Evolutionary conservation across 2,113 vertebrate species (phyloP), one percentile per base, ranked within the genome.

Genomic region (Grammomys surdaster): DNA sequence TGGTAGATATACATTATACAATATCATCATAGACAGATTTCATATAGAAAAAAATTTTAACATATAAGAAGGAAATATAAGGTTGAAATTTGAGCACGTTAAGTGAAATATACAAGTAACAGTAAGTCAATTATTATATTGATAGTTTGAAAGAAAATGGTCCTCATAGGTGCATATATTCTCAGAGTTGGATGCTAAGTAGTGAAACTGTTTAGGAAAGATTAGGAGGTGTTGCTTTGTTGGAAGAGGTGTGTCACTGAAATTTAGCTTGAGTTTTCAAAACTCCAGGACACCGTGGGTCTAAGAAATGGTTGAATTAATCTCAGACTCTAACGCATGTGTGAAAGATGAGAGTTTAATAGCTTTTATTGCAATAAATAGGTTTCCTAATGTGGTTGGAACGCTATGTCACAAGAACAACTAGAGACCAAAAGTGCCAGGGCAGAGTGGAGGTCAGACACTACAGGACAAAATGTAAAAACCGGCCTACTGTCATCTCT

Each of bases 21-120:
- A 5, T 31, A 24, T 13, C 85, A 89, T 67, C 56, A 88, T 46
- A 56, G 40, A 91, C 14, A 51, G 48, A 48, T 24, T 81, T 89
- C 88, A 90, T 36, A 94, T 65, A 48, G 10, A 88, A 91, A 22
- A 70, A 92, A 92, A 87, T 60, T 91, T 73, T 60, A 51, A 65
- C 28, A 65, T 76, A 54, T 48, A 84, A 48, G 33, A 54, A 51
- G 36, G 13, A 88, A 72, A 72, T 72, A n/a, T 40, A 72, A 40
- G 31, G 1, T 69, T 84, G 40, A 94, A 84, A 22, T n/a, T 33
- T 84, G 54, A 93, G 54, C 16, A 93, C 8, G 31, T 51, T 69
- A 88, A 93, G 17, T 78, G 60, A 97, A 93, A 63, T 89, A 73
- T 82, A 19, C 22, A 20, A 93, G 28, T 77, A 46, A 87, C 11